Evolutionary conservation across 2,113 vertebrate genomes (phyloP).

Genomic region (Promerops cafer): DNA sequence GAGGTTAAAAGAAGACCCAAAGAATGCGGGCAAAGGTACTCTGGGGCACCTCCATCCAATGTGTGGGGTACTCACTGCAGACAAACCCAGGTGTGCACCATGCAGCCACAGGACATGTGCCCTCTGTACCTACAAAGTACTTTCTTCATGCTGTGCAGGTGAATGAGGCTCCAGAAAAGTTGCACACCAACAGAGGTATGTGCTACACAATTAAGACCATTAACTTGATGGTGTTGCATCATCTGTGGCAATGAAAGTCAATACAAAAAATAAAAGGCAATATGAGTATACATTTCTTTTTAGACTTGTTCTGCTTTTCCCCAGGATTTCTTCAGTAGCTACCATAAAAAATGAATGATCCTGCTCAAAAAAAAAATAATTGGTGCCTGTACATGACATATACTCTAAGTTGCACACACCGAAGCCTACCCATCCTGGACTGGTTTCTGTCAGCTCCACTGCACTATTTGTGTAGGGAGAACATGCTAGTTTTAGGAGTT

Average conservation of each 20-base stretch:
- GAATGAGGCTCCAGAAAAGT: neutral
- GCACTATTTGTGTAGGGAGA: neutral
- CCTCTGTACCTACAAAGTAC: neutral
- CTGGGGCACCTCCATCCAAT: rapidly evolving
- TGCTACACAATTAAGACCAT: neutral
- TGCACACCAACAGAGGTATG: neutral
- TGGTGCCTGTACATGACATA: neutral
- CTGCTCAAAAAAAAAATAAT: neutral
- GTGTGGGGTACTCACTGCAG: neutral
- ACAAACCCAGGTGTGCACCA: neutral
- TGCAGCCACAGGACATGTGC: rapidly evolving
- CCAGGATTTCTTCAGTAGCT: neutral
- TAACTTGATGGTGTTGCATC: neutral
- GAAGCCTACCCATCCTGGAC: neutral
- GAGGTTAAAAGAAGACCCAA: neutral
- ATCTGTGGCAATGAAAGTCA: neutral
- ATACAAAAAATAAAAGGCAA: neutral
- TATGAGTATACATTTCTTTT: neutral
- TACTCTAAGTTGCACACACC: neutral
- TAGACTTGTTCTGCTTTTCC: neutral
- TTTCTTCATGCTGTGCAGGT: neutral
- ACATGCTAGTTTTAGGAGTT: neutral
- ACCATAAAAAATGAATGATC: neutral
- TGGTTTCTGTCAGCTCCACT: neutral
- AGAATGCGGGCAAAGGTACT: neutral